Percentiles rank a stretch among this genome's conserved stretches.
Evolutionary conservation across 2,113 vertebrate species (phyloP).

Genomic region (Turdus rufiventris): DNA sequence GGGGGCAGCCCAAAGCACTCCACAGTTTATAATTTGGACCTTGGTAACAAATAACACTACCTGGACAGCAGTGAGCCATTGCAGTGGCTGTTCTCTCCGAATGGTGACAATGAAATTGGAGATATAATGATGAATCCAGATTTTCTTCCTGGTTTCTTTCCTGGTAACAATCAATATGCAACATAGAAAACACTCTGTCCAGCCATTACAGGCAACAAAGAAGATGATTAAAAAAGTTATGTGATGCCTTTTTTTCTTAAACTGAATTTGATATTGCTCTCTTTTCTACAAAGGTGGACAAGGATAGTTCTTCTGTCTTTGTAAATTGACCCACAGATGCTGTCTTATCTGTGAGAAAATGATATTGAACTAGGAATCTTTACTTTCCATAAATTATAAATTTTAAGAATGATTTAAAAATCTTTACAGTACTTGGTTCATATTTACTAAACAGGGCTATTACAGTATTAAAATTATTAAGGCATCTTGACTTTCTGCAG

Average conservation of each 20-base stretch:
- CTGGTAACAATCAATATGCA: neutral
- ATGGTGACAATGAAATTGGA: neutral
- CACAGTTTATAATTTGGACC: neutral
- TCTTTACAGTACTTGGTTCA: neutral
- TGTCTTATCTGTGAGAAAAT: neutral
- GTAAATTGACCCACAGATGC: neutral
- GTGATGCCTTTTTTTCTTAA: neutral
- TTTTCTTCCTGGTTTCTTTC: neutral
- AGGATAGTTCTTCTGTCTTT: neutral
- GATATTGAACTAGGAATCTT: neutral
- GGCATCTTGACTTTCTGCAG: neutral
- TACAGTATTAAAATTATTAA: constrained; percentile 33
- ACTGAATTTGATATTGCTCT: neutral
- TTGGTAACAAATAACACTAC: neutral
- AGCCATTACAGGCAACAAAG: neutral
- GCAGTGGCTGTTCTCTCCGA: neutral
- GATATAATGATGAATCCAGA: neutral
- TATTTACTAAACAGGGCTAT: constrained; percentile 37
- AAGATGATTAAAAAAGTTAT: neutral
- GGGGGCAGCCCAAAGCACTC: neutral
- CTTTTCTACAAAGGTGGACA: neutral
- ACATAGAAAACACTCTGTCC: neutral
- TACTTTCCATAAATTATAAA: neutral
- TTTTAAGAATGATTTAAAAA: constrained; percentile 17
- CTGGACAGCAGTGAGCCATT: neutral